These are phyloP conservation scores for Hipposideros armiger DNA, from an alignment of 2,113 vertebrate species.

Conservation along the genomic window DNA sequence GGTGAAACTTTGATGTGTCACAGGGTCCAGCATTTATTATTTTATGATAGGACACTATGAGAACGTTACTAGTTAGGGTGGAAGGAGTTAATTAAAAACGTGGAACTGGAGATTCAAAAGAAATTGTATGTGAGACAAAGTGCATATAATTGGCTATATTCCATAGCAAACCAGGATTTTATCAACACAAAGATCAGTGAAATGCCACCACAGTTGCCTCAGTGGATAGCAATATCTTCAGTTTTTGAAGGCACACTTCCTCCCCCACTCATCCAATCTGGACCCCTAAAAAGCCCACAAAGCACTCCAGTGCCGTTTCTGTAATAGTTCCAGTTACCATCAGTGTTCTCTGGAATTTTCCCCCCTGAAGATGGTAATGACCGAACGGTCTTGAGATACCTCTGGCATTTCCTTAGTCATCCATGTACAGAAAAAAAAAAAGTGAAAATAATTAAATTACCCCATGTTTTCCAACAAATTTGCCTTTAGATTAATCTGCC, in stretches of 20 bases:
- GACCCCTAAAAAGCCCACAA: background rate
- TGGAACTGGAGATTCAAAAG: background rate
- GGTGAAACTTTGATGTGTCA: background rate
- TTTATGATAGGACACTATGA: background rate
- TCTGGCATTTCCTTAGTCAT: constrained; percentile 27
- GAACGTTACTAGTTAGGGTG: background rate
- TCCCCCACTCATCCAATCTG: background rate
- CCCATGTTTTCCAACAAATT: constrained; percentile 14
- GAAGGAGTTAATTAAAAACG: background rate
- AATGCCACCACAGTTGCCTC: background rate
- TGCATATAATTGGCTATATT: background rate
- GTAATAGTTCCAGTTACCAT: background rate
- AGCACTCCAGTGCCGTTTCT: background rate
- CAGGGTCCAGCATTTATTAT: background rate
- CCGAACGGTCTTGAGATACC: constrained; percentile 38
- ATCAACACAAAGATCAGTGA: background rate
- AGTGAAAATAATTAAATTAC: constrained; percentile 67
- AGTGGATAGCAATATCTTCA: background rate
- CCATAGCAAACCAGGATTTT: background rate
- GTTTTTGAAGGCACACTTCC: background rate
- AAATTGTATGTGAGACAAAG: background rate
- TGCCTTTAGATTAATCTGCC: background rate
- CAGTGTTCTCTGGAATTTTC: background rate
- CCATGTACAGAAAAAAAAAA: background rate
- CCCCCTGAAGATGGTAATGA: background rate